Conservation (phyloP, 2,113 vertebrate genomes). For the Rhea pennata region DNA sequence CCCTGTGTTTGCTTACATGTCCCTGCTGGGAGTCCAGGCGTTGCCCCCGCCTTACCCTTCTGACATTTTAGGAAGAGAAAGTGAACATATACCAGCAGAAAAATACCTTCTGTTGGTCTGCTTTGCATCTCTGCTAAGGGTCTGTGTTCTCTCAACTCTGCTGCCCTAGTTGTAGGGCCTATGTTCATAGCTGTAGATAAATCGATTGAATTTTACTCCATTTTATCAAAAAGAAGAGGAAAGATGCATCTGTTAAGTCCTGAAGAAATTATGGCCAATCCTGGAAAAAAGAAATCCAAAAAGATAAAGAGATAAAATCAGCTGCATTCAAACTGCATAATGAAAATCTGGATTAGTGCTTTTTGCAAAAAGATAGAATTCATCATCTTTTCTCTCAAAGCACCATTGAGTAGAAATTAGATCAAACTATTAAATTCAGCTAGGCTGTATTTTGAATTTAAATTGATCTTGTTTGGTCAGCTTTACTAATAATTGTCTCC, state of each 20-base stretch:
- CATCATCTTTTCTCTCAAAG: not conserved
- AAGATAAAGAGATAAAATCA: conserved; percentile 8
- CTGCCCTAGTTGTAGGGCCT: not conserved
- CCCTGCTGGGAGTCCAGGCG: too few species aligned
- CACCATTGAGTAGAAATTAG: not conserved
- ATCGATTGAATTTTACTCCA: not conserved
- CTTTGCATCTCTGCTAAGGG: not conserved
- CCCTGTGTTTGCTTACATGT: too few species aligned
- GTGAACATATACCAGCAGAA: not conserved
- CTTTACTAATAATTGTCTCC: conserved; percentile 2
- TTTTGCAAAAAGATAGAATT: not conserved
- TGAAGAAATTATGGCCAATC: not conserved
- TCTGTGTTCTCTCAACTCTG: not conserved
- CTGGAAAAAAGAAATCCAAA: not conserved
- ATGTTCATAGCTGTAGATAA: not conserved
- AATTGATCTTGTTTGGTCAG: conserved; percentile 12
- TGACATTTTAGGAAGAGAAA: not conserved
- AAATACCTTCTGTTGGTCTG: not conserved
- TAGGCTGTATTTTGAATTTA: conserved; percentile 1
- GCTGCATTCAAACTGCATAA: not conserved
- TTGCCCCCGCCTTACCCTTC: too few species aligned
- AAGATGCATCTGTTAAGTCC: not conserved
- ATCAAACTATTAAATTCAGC: conserved; percentile 7
- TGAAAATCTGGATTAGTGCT: conserved; percentile 26
- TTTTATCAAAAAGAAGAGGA: not conserved